Base-by-base conservation (phyloP, 2,888 invertebrate species). In the Drosophila pseudotakahashii region DNA sequence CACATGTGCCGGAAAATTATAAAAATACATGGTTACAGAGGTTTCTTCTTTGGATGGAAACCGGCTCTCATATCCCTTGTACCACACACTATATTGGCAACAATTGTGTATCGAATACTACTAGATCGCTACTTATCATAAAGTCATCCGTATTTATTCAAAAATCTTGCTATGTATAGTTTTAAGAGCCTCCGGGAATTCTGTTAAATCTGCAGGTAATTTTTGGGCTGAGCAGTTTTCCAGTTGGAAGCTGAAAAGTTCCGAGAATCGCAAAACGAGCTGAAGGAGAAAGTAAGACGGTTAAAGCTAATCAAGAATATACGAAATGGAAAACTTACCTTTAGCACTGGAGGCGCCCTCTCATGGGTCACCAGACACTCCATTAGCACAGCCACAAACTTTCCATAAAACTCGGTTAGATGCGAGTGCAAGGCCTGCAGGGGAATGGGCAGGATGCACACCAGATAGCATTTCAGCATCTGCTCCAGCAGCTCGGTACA, bases 401-500 rank as follows among this genome's bases (percentile, higher is more conserved):
- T 91, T 1, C 78, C 74, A 3, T 81, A 82, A 69, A 92, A 92
- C 41, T 78, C 76, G 2, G 75, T 26, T 45, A 92, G 63, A 67
- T 90, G 89, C 3, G 67, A 57, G 9, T 87, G 74, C 34, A 89
- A 64, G 3, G 89, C 74, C 36, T 83, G 75, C n/a, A 90, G 61
- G 0, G 79, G 77, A 48, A 92, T 89, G 0, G 91, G 85, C 10
- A 81, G 63, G 13, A 91, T 86, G 30, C 85, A 84, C 2, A 91
- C 80, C 41, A 92, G 63, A 62, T 90, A 92, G 48, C 89, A 90
- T 10, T 87, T 77, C 51, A 89, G 89, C 62, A 91, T 75, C 59
- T 82, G 87, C 41, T 59, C 45, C 19, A 91, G 55, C 47, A 91
- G 50, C 59, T 81, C 52, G 0, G 57, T 50, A 39, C 87, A 89